Evolutionary conservation across 92 coral and sea anemone species (phyloP).

Genomic region (Zoanthus gigantus): DNA sequence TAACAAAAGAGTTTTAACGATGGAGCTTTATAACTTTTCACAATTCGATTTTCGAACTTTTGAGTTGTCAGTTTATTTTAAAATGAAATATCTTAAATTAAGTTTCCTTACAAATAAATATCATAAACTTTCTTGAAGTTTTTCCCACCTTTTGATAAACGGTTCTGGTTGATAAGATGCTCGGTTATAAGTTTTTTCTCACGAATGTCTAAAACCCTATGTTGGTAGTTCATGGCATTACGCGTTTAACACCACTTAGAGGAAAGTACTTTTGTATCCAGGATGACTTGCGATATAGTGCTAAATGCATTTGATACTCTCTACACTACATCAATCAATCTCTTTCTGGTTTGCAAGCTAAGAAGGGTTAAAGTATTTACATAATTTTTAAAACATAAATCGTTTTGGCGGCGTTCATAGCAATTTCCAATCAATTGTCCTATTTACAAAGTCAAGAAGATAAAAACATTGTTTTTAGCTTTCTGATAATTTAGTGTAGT

Average conservation of each 20-base stretch:
- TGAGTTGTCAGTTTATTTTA: slow-evolving; percentile 15
- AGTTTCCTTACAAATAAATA: slow-evolving; percentile 47
- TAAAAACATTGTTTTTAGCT: slow-evolving; percentile 12
- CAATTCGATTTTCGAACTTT: slow-evolving; percentile 9
- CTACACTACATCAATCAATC: slow-evolving; percentile 1
- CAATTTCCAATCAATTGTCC: slow-evolving; percentile 20
- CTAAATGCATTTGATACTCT: slow-evolving; percentile 35
- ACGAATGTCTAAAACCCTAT: slow-evolving; percentile 26
- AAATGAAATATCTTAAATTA: slow-evolving; percentile 35
- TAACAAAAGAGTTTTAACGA: slow-evolving; percentile 37
- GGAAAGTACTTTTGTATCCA: slow-evolving; percentile 27
- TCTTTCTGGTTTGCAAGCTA: slow-evolving; percentile 1
- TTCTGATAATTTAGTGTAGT: slow-evolving; percentile 15
- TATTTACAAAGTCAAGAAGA: slow-evolving; percentile 32
- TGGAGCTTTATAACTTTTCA: slow-evolving; percentile 33
- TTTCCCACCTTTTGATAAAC: slow-evolving; percentile 32
- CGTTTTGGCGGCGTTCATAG: neutral
- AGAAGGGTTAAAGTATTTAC: slow-evolving; percentile 25
- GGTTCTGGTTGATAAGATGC: neutral
- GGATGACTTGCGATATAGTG: slow-evolving; percentile 31
- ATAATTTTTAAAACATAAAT: neutral
- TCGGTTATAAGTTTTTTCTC: neutral
- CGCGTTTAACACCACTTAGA: slow-evolving; percentile 17
- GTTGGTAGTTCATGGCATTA: neutral
- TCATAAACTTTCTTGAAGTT: slow-evolving; percentile 37